Conservation (phyloP, 2,888 invertebrate genomes). For the Oithona nana region DNA sequence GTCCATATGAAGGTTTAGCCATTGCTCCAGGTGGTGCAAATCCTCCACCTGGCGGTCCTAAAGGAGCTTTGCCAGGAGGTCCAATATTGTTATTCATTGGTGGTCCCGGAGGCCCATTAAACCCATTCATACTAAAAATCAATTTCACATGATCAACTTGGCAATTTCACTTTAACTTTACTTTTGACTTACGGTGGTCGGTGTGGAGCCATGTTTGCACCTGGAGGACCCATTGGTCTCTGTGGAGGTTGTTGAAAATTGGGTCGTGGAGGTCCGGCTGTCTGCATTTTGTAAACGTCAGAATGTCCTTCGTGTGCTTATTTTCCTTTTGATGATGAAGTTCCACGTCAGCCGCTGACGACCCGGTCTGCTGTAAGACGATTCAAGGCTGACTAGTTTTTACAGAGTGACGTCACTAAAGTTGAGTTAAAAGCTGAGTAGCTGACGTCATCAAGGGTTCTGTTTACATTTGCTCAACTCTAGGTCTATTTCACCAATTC, state of each 20-base stretch:
- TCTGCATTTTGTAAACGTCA: background rate
- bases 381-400: too few relatives aligned
- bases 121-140: background rate
- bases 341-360: background rate
- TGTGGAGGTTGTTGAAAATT: background rate
- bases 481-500: too few relatives aligned
- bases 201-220: slow-evolving; percentile 1
- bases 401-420: background rate
- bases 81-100: background rate
- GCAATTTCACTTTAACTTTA: too few relatives aligned
- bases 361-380: background rate
- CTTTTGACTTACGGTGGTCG: background rate
- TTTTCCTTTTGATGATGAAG: background rate
- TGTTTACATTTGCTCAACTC: background rate
- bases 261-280: background rate
- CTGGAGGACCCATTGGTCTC: slow-evolving; percentile 11
- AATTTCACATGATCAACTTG: too few relatives aligned
- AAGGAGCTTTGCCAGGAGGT: background rate
- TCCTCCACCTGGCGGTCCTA: background rate
- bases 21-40: background rate
- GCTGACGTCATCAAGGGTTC: background rate
- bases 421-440: background rate
- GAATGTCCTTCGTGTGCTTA: background rate
- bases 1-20: background rate
- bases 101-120: background rate